Evolutionary conservation across 1,140 invertebrate genomes (phyloP), one percentile per base, ranked within the genome.

Genomic region (Cotesia typhae): DNA sequence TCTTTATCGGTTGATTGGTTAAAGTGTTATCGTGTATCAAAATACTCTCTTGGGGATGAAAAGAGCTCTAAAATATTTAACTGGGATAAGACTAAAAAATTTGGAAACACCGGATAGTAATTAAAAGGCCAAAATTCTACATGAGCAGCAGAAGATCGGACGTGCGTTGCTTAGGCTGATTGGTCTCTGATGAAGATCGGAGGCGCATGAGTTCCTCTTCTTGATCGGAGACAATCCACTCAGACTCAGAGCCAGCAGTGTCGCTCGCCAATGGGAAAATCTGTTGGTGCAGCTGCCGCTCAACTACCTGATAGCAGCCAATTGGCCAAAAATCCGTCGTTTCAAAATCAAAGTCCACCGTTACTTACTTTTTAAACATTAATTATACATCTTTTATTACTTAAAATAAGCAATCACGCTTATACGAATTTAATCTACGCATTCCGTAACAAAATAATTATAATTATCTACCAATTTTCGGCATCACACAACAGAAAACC

Each of bases 171-270:
- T 75, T 74, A 71, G 82, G 80, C 72, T 85, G 84, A 79, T 81
- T 84, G 81, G 77, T 85, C 76, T 86, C 83, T 76, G 74, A 80
- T 78, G 73, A 77, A 73, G 83, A 84, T 78, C 92, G 88, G 77
- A 92, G 88, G 78, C 91, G 91, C 78, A 94, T 89, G 66, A 95
- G 88, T 85, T 94, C 93, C 76, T 94, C 93, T 84, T 95, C 93
- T 86, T 94, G 92, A 84, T 94, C 92, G 41, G 93, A 94, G 77
- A 92, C 90, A 84, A 92, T 91, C 89, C 93, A 92, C 82, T 94
- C 92, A 28, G 90, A 91, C 82, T 93, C 91, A 37, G 91, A 92
- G 81, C 91, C 91, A 74, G 83, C 82, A 70, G 87, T 82, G 83
- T 85, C 82, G 70, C 79, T 81, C 78, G 57, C 28, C 53, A 81